Conservation (phyloP, 1,140 invertebrate species). For the Leptinotarsa undecemlineata region DNA sequence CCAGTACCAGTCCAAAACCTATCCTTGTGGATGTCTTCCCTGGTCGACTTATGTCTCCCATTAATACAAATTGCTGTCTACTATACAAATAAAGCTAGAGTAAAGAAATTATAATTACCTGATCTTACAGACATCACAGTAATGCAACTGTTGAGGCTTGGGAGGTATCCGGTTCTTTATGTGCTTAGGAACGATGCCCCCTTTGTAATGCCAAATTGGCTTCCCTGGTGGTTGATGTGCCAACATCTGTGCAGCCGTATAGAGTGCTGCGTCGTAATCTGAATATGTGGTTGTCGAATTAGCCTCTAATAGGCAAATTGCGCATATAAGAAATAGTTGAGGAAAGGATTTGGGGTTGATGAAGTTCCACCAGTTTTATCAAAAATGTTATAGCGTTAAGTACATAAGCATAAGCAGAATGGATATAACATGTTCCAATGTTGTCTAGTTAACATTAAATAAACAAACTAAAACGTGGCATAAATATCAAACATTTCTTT, state of each 20-base stretch:
- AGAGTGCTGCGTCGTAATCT: slow-evolving; percentile 89
- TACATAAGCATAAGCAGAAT: too few species aligned
- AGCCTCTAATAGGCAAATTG: slow-evolving; percentile 49
- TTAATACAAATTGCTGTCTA: too few species aligned
- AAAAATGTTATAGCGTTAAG: not conserved
- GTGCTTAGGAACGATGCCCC: slow-evolving; percentile 65
- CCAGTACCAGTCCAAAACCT: too few species aligned
- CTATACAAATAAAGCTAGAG: too few species aligned
- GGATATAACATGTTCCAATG: too few species aligned
- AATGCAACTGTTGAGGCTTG: slow-evolving; percentile 89
- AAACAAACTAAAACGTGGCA: too few species aligned
- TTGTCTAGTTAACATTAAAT: too few species aligned
- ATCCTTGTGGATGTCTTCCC: too few species aligned
- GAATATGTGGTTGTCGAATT: slow-evolving; percentile 60
- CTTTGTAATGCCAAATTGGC: slow-evolving; percentile 74
- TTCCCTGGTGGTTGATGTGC: slow-evolving; percentile 72
- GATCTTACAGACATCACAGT: slow-evolving; percentile 97
- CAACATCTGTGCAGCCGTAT: slow-evolving; percentile 91
- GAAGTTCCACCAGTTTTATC: not conserved
- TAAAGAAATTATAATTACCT: slow-evolving; percentile 62
- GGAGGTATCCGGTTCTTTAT: slow-evolving; percentile 78
- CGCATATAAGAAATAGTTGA: not conserved
- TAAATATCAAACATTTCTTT: too few species aligned
- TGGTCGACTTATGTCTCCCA: too few species aligned
- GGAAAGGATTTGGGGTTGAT: not conserved